Percentiles rank a stretch among this genome's conserved stretches.
Conservation (phyloP, 2,797 vertebrate genomes). For the Ctenosaura bakeri region DNA sequence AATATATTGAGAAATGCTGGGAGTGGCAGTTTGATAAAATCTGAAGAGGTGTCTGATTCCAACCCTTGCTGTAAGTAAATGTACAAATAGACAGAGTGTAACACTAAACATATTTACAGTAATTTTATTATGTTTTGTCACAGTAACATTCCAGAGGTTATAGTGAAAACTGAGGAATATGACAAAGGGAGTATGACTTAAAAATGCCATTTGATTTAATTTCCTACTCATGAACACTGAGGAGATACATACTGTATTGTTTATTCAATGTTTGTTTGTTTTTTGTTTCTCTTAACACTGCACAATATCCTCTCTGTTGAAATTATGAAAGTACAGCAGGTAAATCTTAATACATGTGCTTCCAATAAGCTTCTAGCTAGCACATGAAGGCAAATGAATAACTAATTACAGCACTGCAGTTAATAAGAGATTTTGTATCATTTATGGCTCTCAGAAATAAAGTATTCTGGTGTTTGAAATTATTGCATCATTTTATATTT, state of each 20-base stretch:
- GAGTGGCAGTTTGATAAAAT: too few relatives aligned
- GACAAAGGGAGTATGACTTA: not conserved
- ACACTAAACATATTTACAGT: not conserved
- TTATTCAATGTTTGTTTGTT: constrained; percentile 23
- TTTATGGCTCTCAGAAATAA: constrained; percentile 34
- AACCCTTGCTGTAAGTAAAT: not conserved
- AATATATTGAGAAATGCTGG: too few relatives aligned
- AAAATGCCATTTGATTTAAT: constrained; percentile 15
- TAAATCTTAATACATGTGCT: not conserved
- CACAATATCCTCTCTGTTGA: constrained; percentile 6
- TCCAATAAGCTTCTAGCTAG: not conserved
- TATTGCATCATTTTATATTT: constrained; percentile 15
- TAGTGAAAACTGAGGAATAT: not conserved
- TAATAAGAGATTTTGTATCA: not conserved
- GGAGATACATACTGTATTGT: not conserved
- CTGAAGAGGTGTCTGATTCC: too few relatives aligned
- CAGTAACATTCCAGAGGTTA: not conserved
- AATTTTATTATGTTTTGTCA: not conserved
- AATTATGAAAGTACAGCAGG: not conserved
- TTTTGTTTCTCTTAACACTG: not conserved
- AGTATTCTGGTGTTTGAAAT: constrained; percentile 29
- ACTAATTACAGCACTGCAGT: not conserved
- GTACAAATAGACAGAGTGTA: not conserved
- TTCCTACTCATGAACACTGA: constrained; percentile 4
- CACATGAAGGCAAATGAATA: not conserved